These are phyloP conservation scores for Ips typographus DNA, from an alignment of 1,140 invertebrate species.

Conservation along the genomic window DNA sequence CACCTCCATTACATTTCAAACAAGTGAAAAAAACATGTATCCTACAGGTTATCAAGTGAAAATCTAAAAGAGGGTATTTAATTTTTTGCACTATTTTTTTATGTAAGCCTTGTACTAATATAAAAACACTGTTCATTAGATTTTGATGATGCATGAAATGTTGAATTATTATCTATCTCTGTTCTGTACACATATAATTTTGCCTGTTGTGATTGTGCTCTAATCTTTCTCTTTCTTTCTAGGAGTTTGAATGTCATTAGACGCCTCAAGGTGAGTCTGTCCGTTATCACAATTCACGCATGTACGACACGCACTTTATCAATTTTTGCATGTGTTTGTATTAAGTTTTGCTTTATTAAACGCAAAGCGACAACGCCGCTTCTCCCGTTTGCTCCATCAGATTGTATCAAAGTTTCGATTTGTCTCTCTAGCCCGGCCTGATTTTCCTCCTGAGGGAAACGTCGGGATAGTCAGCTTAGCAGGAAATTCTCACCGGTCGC, in stretches of 20 bases:
- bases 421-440: background rate
- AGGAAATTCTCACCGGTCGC: too few species aligned
- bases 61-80: too few species aligned
- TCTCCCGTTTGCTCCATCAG: background rate
- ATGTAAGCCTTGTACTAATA: too few species aligned
- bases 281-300: background rate
- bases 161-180: too few species aligned
- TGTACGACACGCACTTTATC: background rate
- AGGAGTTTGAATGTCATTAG: constrained; percentile 45
- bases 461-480: background rate
- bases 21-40: background rate
- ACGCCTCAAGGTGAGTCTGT: constrained; percentile 44
- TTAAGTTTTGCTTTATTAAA: background rate
- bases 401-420: constrained; percentile 4
- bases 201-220: constrained; percentile 32
- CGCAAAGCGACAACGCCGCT: background rate
- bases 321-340: background rate
- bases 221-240: constrained; percentile 45
- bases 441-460: background rate
- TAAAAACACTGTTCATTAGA: too few species aligned
- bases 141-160: too few species aligned
- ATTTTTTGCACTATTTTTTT: too few species aligned
- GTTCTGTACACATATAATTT: too few species aligned
- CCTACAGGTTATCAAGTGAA: too few species aligned
- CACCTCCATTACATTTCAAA: background rate